Conservation (phyloP, 2,888 invertebrate genomes). For the Fragum sueziense region DNA sequence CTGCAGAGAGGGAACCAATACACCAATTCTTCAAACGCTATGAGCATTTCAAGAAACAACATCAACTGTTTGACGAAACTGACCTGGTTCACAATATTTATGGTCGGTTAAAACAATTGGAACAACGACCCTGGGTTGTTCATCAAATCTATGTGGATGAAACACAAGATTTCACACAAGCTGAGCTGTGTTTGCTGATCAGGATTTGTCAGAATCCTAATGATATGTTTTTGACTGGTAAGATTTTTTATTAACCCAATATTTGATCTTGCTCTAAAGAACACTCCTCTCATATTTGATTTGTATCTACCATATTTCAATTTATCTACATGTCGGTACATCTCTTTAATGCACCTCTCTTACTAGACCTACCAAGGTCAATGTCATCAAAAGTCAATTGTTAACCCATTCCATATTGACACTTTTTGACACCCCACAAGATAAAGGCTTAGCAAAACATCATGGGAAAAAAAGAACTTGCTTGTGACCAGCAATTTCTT, state of each 20-base stretch:
- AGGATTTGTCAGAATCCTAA: slow-evolving; percentile 75
- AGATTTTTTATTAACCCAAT: not conserved
- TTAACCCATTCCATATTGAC: too few relatives aligned
- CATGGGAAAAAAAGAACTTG: too few relatives aligned
- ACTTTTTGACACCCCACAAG: too few relatives aligned
- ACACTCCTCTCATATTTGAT: too few relatives aligned
- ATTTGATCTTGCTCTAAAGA: too few relatives aligned
- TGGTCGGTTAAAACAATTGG: slow-evolving; percentile 48
- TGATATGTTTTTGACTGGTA: slow-evolving; percentile 75
- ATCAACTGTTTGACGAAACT: slow-evolving; percentile 69
- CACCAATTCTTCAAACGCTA: slow-evolving; percentile 67
- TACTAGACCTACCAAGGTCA: too few relatives aligned
- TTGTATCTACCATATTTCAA: too few relatives aligned
- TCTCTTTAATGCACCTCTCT: too few relatives aligned
- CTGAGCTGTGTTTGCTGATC: slow-evolving; percentile 75
- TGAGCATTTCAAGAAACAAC: slow-evolving; percentile 62
- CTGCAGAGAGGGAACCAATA: slow-evolving; percentile 64
- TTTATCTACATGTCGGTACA: too few relatives aligned
- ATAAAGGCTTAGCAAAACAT: too few relatives aligned
- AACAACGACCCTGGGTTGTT: slow-evolving; percentile 58
- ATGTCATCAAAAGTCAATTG: too few relatives aligned
- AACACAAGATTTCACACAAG: slow-evolving; percentile 79
- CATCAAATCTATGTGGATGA: slow-evolving; percentile 78
- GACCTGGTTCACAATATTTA: slow-evolving; percentile 68
- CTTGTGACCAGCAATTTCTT: not conserved